Conservation (phyloP, 1,140 invertebrate genomes). For the Euwallacea fornicatus region DNA sequence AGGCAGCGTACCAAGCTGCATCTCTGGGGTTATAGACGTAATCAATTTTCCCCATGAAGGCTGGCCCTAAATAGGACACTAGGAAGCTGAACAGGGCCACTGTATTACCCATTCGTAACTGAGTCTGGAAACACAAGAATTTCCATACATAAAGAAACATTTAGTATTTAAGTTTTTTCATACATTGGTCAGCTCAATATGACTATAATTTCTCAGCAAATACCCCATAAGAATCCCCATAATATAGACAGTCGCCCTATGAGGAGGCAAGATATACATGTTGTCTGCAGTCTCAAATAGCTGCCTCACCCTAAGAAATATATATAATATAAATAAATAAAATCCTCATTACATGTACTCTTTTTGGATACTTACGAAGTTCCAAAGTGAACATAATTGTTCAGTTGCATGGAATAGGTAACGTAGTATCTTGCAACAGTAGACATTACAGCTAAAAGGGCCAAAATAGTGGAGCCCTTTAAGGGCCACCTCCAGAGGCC, state of each 20-base stretch:
- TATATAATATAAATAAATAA: background rate
- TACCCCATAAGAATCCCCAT: conserved; percentile 70
- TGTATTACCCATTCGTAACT: conserved; percentile 58
- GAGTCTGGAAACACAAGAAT: conserved; percentile 52
- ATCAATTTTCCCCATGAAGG: conserved; percentile 66
- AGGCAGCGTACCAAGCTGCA: conserved; percentile 70
- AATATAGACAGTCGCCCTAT: conserved; percentile 71
- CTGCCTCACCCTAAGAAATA: conserved; percentile 61
- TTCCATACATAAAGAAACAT: background rate
- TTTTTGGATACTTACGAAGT: conserved; percentile 66
- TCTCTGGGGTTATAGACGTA: conserved; percentile 67
- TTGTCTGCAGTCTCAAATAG: conserved; percentile 71
- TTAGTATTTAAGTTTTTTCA: background rate
- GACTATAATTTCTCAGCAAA: conserved; percentile 57
- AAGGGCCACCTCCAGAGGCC: conserved; percentile 67
- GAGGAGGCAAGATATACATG: conserved; percentile 70
- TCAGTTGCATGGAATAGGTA: conserved; percentile 65
- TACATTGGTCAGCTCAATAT: conserved; percentile 52
- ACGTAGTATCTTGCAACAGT: conserved; percentile 66
- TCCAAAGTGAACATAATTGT: conserved; percentile 72
- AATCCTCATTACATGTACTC: background rate
- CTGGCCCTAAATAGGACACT: conserved; percentile 62
- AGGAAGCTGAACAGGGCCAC: conserved; percentile 52
- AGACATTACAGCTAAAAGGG: conserved; percentile 60
- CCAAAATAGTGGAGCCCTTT: conserved; percentile 58